Evolutionary conservation across 2,888 invertebrate species (phyloP), one percentile per base, ranked within the genome.

Genomic region (Rhabditoides inermis): DNA sequence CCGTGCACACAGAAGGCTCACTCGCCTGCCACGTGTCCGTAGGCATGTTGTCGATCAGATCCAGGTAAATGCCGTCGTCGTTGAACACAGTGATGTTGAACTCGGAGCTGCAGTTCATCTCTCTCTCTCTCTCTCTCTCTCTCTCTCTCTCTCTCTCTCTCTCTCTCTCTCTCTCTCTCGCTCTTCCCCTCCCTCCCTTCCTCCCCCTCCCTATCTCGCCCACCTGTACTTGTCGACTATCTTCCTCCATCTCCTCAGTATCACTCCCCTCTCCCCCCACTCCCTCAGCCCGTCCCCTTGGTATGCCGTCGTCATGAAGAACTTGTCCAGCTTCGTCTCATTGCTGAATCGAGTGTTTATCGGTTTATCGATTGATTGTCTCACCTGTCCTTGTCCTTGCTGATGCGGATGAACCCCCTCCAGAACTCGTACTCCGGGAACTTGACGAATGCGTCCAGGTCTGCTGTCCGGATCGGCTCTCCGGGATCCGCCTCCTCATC

Each of bases 21-120:
- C 37, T 15, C 7, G 56, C 59, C 53, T 59, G 67, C 67, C 68
- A 68, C 4, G 67, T 64, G 39, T 70, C 70, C 25, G 68, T 68
- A 18, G 69, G 63, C 70, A 70, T 71, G 40, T 70, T 70, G 40
- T 70, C 70, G 42, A 70, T 69, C 36, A 72, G 58, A 56, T 72
- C 72, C 30, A 72, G 55, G 53, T 66, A 72, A 35, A 72, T 54
- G 23, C 69, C 68, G 45, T 72, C 72, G 40, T 72, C 72, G 48
- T 68, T 65, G 53, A 59, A 72, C 25, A 68, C 68, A 2, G 70
- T 68, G 15, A 64, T 59, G 23, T 64, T 61, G 53, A 69, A 68
- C n/a, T 63, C 60, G 18, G 15, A 12, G 37, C n/a, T n/a, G n/a
- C n/a, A n/a, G n/a, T n/a, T n/a, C n/a, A n/a, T n/a, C n/a, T n/a